These are phyloP conservation scores for Cephus sareptanus DNA, from an alignment of 2,888 invertebrate genomes.

Conservation along the genomic window DNA sequence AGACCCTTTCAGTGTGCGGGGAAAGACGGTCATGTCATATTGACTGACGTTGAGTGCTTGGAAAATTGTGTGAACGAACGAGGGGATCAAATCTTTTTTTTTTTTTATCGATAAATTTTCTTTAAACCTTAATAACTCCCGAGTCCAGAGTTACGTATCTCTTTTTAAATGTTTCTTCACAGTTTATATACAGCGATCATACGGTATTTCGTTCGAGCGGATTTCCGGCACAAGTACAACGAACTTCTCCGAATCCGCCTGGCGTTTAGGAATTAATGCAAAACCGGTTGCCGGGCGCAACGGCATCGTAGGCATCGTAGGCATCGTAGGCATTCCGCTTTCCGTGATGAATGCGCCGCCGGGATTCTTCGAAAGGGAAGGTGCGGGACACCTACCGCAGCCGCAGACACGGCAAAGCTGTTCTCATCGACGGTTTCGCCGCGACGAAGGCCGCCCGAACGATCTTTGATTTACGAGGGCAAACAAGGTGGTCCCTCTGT, in stretches of 20 bases:
- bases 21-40: constrained; percentile 23
- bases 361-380: constrained; percentile 23
- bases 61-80: constrained; percentile 41
- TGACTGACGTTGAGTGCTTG: constrained; percentile 47
- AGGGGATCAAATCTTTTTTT: background rate
- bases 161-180: background rate
- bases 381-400: constrained; percentile 29
- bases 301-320: background rate
- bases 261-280: background rate
- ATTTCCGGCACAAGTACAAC: constrained; percentile 1
- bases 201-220: background rate
- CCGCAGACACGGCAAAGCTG: constrained; percentile 1
- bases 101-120: background rate
- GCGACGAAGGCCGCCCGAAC: constrained; percentile 18
- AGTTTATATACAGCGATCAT: background rate
- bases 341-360: constrained; percentile 19
- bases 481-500: constrained; percentile 39
- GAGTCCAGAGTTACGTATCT: background rate
- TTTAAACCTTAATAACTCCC: background rate
- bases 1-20: constrained; percentile 15
- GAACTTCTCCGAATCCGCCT: background rate
- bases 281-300: background rate
- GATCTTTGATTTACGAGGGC: constrained; percentile 39
- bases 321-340: background rate
- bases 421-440: constrained; percentile 7